A percentile compares a stretch with the other conserved stretches of the same genome.
Conservation (phyloP, 2,888 invertebrate species). For the Octonoba sinensis region DNA sequence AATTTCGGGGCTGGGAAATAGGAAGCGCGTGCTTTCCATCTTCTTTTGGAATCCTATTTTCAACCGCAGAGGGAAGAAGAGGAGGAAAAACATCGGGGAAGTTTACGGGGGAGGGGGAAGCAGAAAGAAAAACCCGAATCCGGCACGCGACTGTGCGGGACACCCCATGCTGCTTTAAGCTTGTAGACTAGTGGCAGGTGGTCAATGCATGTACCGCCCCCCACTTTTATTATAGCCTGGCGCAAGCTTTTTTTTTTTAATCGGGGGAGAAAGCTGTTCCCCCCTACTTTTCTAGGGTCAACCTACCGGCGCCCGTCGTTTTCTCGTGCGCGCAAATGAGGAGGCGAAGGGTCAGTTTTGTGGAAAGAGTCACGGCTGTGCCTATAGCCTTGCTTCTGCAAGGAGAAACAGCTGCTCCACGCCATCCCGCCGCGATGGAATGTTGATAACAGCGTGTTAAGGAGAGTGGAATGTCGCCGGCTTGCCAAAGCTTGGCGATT, state of each 20-base stretch:
- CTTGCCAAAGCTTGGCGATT: slow-evolving; percentile 3
- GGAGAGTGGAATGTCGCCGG: slow-evolving; percentile 31
- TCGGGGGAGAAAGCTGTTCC: neutral
- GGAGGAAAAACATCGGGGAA: neutral
- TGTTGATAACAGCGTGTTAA: slow-evolving; percentile 58
- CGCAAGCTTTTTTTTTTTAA: neutral
- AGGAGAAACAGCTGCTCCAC: slow-evolving; percentile 50
- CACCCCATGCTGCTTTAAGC: slow-evolving; percentile 32
- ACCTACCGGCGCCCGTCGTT: slow-evolving; percentile 49
- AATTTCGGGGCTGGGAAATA: no score
- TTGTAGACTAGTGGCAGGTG: slow-evolving; percentile 58
- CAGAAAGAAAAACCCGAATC: slow-evolving; percentile 25
- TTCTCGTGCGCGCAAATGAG: neutral
- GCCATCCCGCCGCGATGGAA: slow-evolving; percentile 53
- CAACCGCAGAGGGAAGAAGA: no score
- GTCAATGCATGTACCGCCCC: slow-evolving; percentile 44
- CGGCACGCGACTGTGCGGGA: slow-evolving; percentile 50
- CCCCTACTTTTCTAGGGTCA: slow-evolving; percentile 21
- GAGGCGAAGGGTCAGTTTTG: slow-evolving; percentile 39
- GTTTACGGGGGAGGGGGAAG: slow-evolving; percentile 12
- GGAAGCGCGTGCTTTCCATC: no score
- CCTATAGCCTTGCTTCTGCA: neutral
- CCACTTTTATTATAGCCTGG: slow-evolving; percentile 8
- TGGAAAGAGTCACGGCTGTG: slow-evolving; percentile 20
- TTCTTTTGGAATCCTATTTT: no score